phyloP scores from a whole-genome alignment of 1,140 invertebrate genomes.

The Pogonognathellus flavescens region DNA sequence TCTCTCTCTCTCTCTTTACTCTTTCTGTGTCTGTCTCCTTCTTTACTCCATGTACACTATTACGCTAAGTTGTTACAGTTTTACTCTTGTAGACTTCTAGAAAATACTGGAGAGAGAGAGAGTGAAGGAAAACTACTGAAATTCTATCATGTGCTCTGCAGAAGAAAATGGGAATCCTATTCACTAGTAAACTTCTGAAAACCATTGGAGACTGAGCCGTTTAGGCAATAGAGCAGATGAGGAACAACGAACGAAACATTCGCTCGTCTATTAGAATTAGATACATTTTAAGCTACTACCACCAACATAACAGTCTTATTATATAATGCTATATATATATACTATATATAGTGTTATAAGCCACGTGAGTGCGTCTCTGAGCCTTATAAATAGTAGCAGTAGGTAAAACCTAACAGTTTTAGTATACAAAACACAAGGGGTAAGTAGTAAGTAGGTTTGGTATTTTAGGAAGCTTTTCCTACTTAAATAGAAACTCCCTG shows the following conservation, averaged over 20 bases:
- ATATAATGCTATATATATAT: too few relatives aligned
- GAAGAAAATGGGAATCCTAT: conserved; percentile 38
- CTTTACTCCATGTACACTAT: neutral
- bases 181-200: conserved; percentile 39
- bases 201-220: conserved; percentile 3
- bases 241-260: neutral
- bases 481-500: too few relatives aligned
- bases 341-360: too few relatives aligned
- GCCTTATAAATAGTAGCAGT: too few relatives aligned
- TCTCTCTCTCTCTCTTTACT: neutral
- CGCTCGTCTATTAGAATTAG: neutral
- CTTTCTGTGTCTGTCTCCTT: neutral
- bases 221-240: conserved; percentile 23
- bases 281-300: neutral
- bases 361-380: too few relatives aligned
- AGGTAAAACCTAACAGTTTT: too few relatives aligned
- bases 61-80: conserved; percentile 44
- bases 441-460: too few relatives aligned
- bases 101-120: conserved; percentile 1
- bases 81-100: conserved; percentile 2
- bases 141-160: conserved; percentile 21
- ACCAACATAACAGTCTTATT: too few relatives aligned
- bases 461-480: too few relatives aligned
- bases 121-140: conserved; percentile 25
- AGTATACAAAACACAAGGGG: too few relatives aligned